phyloP scores from a whole-genome alignment of 2,113 vertebrate species.

The Austrofundulus limnaeus region DNA sequence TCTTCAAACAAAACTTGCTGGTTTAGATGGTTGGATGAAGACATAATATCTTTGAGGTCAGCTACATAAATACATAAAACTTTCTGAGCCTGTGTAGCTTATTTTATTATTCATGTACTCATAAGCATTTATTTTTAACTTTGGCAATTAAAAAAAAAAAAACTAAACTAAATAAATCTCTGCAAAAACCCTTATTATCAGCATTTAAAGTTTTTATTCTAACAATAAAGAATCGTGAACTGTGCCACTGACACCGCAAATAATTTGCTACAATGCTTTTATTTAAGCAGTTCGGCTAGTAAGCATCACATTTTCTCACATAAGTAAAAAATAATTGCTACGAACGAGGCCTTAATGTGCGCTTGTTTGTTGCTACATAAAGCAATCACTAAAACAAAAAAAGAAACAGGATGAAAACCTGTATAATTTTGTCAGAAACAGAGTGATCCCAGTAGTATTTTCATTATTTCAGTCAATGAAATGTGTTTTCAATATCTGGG shows the following conservation, averaged over 20 bases:
- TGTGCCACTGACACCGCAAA: constrained; percentile 30
- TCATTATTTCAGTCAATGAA: background rate
- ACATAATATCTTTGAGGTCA: constrained; percentile 19
- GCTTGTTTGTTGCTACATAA: constrained; percentile 47
- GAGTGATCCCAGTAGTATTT: background rate
- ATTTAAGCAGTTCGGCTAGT: constrained; percentile 27
- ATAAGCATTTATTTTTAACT: constrained; percentile 53
- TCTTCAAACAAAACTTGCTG: constrained; percentile 14
- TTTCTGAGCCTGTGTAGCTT: constrained; percentile 1
- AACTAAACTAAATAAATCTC: constrained; percentile 28
- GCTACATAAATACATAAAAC: constrained; percentile 39
- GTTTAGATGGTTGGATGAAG: constrained; percentile 9
- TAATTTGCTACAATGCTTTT: constrained; percentile 41
- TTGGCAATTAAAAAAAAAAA: constrained; percentile 50
- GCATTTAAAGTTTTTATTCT: constrained; percentile 41
- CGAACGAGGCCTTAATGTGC: constrained; percentile 28
- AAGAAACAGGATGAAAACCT: constrained; percentile 11
- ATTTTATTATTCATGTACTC: constrained; percentile 21
- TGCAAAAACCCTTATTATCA: constrained; percentile 45
- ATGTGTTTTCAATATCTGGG: background rate
- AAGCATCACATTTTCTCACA: constrained; percentile 16
- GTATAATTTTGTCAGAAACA: no score
- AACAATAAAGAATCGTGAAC: constrained; percentile 46
- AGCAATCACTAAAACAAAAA: constrained; percentile 16
- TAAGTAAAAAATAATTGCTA: constrained; percentile 52